Evolutionary conservation across 2,113 vertebrate species (phyloP), one percentile per base, ranked within the genome.

Genomic region (Merops nubicus): DNA sequence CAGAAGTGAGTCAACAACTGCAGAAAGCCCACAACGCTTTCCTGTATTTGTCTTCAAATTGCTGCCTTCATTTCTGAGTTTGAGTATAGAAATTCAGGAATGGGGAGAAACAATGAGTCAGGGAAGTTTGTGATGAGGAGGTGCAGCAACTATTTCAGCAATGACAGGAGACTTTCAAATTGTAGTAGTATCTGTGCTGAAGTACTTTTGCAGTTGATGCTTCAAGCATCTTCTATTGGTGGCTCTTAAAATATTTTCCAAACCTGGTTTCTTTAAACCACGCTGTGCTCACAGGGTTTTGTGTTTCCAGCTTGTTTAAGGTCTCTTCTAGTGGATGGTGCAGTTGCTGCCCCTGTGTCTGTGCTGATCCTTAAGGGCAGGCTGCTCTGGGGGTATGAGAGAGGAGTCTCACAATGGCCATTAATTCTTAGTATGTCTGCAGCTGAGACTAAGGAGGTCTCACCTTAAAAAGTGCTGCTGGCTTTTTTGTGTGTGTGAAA

Each of bases 1-100:
- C 73, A 75, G 43, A 57, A 85, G 62, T 22, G 85, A 96, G 83
- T 93, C 91, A 94, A 93, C 80, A 74, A n/a, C 65, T 57, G 43
- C 85, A 34, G 88, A 72, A 86, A 96, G 76, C 92, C 69, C 64
- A 60, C 78, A 85, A 50, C 0, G 19, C 83, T 92, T 75, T 56
- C 83, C n/a, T 77, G 80, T 70, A 70, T 20, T 68, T 96, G 67
- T 54, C 47, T 93, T 96, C 70, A 88, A 12, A 91, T 84, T 18
- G 15, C 54, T 13, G 65, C 53, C 43, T 91, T 88, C 53, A 91
- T 88, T 94, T 92, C 64, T 68, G 72, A 89, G 33, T 28, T 51
- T 21, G 60, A 87, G 85, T 33, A 50, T 78, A 51, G 84, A 93
- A 93, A 75, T 70, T 74, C 60, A 40, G 78, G 38, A 89, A 6